These are phyloP conservation scores for Centropus unirufus DNA, from an alignment of 2,113 vertebrate genomes.

Conservation along the genomic window DNA sequence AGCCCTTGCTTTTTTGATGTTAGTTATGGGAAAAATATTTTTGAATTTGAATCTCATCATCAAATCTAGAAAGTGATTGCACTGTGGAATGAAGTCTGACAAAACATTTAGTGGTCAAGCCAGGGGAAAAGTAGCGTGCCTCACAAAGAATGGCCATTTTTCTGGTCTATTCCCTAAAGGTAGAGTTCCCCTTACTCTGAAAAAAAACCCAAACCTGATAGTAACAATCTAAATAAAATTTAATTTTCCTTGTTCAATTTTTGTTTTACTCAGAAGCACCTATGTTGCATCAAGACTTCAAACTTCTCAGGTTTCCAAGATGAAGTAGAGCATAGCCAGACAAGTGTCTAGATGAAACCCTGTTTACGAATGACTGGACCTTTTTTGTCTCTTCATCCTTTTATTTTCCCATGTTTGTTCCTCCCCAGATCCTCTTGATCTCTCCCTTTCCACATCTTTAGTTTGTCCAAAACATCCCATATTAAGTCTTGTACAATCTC, in stretches of 20 bases:
- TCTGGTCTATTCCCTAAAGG: not conserved
- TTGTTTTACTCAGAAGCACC: not conserved
- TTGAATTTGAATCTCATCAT: not conserved
- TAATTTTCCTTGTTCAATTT: not conserved
- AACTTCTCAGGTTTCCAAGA: not conserved
- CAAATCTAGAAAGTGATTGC: not conserved
- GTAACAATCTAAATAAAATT: not conserved
- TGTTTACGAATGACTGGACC: no score
- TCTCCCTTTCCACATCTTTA: no score
- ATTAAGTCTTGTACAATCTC: no score
- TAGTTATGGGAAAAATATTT: not conserved
- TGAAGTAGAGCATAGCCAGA: not conserved
- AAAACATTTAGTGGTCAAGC: not conserved
- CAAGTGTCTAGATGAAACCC: no score
- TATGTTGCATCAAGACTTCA: not conserved
- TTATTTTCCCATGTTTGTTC: no score
- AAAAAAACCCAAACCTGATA: not conserved
- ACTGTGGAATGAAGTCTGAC: not conserved
- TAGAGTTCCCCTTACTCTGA: not conserved
- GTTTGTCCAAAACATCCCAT: no score
- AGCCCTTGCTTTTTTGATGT: not conserved
- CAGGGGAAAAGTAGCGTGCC: not conserved
- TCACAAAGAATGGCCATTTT: not conserved
- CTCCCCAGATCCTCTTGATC: no score
- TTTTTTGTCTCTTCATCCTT: no score